Percentiles rank a stretch among this genome's conserved stretches.
Evolutionary conservation across 2,888 invertebrate species (phyloP).

Genomic region (Drosophila pseudotakahashii): DNA sequence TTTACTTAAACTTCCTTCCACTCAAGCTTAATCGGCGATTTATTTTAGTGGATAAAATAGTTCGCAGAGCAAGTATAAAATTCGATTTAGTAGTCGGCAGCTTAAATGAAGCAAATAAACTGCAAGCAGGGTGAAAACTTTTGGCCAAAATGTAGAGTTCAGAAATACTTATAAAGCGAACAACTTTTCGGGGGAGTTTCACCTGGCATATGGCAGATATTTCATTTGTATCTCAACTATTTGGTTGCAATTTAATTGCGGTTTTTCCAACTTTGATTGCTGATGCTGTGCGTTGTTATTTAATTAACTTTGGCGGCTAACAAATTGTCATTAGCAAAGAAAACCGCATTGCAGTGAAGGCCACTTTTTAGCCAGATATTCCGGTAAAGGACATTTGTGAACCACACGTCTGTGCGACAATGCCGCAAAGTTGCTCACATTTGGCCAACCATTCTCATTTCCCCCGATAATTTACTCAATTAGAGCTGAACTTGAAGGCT

Average conservation of each 20-base stretch:
- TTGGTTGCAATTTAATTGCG: neutral
- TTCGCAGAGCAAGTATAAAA: slow-evolving; percentile 15
- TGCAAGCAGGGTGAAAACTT: slow-evolving; percentile 23
- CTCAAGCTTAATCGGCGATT: slow-evolving; percentile 18
- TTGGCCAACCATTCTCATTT: slow-evolving; percentile 64
- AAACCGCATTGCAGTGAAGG: slow-evolving; percentile 47
- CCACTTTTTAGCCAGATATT: neutral
- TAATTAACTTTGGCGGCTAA: slow-evolving; percentile 67
- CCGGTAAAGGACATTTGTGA: neutral
- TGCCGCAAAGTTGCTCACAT: slow-evolving; percentile 41
- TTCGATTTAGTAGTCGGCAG: slow-evolving; percentile 13
- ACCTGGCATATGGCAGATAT: neutral
- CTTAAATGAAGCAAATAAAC: slow-evolving; percentile 36
- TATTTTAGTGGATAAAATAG: slow-evolving; percentile 30
- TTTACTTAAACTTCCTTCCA: slow-evolving; percentile 14
- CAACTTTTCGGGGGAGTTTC: slow-evolving; percentile 1
- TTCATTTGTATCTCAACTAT: slow-evolving; percentile 5
- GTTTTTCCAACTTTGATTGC: slow-evolving; percentile 5
- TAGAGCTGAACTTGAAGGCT: slow-evolving; percentile 72
- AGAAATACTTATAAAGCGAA: slow-evolving; percentile 49
- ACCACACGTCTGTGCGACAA: slow-evolving; percentile 22
- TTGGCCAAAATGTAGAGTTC: slow-evolving; percentile 45
- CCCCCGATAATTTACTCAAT: slow-evolving; percentile 78
- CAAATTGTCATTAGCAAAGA: slow-evolving; percentile 59
- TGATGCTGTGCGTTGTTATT: slow-evolving; percentile 51